A percentile compares a stretch with the other conserved stretches of the same genome.
Conservation (phyloP, 2,888 invertebrate species). For the Tyria jacobaeae region DNA sequence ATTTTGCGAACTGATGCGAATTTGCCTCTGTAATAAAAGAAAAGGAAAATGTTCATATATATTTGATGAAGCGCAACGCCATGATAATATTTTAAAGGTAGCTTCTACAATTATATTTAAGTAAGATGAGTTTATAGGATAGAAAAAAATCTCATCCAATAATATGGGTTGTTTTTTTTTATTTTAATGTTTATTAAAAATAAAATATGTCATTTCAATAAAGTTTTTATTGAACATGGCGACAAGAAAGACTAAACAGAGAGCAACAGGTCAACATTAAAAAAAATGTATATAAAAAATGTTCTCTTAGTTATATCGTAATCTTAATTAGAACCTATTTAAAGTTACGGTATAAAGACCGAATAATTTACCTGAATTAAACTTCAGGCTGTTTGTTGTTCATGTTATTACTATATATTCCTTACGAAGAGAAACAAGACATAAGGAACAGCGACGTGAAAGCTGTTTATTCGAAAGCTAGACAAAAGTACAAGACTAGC, state of each 20-base stretch:
- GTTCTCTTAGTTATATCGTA: neutral
- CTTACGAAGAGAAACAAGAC: slow-evolving; percentile 1
- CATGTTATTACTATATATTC: slow-evolving; percentile 13
- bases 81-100: neutral
- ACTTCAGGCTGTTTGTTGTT: slow-evolving; percentile 18
- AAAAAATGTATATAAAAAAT: neutral
- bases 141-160: neutral
- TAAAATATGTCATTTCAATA: too few relatives aligned
- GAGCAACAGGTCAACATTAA: neutral
- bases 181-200: too few relatives aligned
- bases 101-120: neutral
- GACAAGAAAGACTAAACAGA: neutral
- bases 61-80: neutral
- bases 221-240: neutral
- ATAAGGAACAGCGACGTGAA: slow-evolving; percentile 28
- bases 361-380: slow-evolving; percentile 11
- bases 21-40: slow-evolving; percentile 93
- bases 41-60: neutral
- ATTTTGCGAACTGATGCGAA: slow-evolving; percentile 98
- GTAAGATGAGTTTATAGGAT: neutral
- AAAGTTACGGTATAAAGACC: neutral
- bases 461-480: slow-evolving; percentile 43
- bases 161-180: too few relatives aligned
- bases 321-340: slow-evolving; percentile 3
- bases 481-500: slow-evolving; percentile 39